Percentiles rank a stretch among this genome's conserved stretches.
phyloP scores from a whole-genome alignment of 1,140 invertebrate species.

The Arctopsyche grandis region DNA sequence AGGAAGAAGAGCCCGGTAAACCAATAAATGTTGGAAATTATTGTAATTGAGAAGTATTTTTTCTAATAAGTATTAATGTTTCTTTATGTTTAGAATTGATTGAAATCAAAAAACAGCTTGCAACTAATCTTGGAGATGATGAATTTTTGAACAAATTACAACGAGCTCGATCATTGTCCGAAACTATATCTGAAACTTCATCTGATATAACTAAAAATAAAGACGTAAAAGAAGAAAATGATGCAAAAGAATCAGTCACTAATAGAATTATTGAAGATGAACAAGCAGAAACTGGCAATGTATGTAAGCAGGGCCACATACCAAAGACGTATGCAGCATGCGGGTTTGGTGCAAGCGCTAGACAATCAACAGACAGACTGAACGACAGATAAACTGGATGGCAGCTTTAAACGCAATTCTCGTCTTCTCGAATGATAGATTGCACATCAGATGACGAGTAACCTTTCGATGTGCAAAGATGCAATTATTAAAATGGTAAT shows the following conservation, averaged over 20 bases:
- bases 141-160: conserved; percentile 75
- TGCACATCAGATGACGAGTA: too few relatives aligned
- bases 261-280: conserved; percentile 89
- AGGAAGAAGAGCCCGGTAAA: conserved; percentile 62
- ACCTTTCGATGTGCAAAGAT: too few relatives aligned
- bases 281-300: conserved; percentile 90
- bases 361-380: too few relatives aligned
- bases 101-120: conserved; percentile 80
- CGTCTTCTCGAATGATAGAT: too few relatives aligned
- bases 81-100: conserved; percentile 69
- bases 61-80: neutral
- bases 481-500: too few relatives aligned
- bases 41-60: neutral
- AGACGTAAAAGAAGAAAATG: conserved; percentile 59
- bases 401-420: too few relatives aligned
- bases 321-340: too few relatives aligned
- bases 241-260: conserved; percentile 64
- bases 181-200: conserved; percentile 70
- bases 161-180: conserved; percentile 69
- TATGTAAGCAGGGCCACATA: conserved; percentile 60
- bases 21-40: neutral
- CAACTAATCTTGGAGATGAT: conserved; percentile 70
- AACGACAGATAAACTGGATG: too few relatives aligned
- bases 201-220: conserved; percentile 58
- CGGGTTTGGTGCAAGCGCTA: too few relatives aligned